Evolutionary conservation across 2,797 vertebrate genomes (phyloP).

Genomic region (Gephyroberyx darwinii): DNA sequence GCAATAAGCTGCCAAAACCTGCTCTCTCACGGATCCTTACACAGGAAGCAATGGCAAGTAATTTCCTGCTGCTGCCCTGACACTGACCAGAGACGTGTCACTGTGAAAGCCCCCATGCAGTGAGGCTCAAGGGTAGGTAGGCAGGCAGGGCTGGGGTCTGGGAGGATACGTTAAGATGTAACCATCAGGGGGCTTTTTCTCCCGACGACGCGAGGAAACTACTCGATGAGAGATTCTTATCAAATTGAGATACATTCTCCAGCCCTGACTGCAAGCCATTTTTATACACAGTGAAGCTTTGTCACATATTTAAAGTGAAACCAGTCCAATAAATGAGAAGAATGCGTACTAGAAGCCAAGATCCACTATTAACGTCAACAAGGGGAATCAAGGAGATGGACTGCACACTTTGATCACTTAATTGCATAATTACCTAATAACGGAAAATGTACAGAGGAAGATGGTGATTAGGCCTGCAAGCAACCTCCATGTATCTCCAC

Average conservation of each 20-base stretch:
- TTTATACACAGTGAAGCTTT: constrained; percentile 39
- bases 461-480: constrained; percentile 57
- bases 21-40: constrained; percentile 22
- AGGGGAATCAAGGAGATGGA: constrained; percentile 52
- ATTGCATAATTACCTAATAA: constrained; percentile 72
- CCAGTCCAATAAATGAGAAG: constrained; percentile 39
- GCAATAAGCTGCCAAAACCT: constrained; percentile 30
- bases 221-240: constrained; percentile 12
- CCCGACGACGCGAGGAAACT: neutral
- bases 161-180: neutral
- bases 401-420: constrained; percentile 69
- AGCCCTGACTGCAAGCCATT: constrained; percentile 43
- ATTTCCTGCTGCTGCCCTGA: constrained; percentile 37
- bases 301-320: constrained; percentile 54
- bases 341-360: constrained; percentile 67
- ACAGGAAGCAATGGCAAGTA: constrained; percentile 30
- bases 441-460: constrained; percentile 61
- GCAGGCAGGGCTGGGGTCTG: neutral
- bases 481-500: constrained; percentile 44
- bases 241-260: constrained; percentile 30
- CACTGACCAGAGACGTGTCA: constrained; percentile 35
- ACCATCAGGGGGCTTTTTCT: neutral
- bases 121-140: constrained; percentile 2
- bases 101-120: constrained; percentile 8
- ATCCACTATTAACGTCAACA: constrained; percentile 68